A percentile compares a stretch with the other conserved stretches of the same genome.
phyloP scores from a whole-genome alignment of 64 coral and sea anemone genomes.

The Montipora cactus region DNA sequence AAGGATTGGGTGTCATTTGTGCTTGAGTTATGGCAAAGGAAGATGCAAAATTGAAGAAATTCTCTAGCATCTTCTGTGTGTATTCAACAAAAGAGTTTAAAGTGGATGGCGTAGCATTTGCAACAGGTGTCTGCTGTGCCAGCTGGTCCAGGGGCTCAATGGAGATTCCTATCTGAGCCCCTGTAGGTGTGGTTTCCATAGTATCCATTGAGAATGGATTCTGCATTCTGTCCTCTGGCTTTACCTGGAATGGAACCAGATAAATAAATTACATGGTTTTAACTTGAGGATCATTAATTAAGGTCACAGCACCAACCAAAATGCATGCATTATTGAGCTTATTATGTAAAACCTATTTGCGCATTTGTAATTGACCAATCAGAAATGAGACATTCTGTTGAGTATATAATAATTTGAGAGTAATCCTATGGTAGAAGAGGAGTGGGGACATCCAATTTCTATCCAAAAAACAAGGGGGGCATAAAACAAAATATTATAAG shows the following conservation, averaged over 20 bases:
- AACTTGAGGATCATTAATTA: too few relatives aligned
- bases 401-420: too few relatives aligned
- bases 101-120: constrained; percentile 80
- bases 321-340: too few relatives aligned
- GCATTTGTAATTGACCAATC: too few relatives aligned
- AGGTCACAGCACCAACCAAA: too few relatives aligned
- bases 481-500: too few relatives aligned
- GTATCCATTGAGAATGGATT: constrained; percentile 86
- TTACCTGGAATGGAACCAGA: constrained; percentile 32
- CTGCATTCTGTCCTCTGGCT: constrained; percentile 78
- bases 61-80: constrained; percentile 98
- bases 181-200: constrained; percentile 39
- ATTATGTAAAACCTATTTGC: too few relatives aligned
- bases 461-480: too few relatives aligned
- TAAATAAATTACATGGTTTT: not conserved
- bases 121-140: constrained; percentile 81
- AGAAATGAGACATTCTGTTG: too few relatives aligned
- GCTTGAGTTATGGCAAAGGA: constrained; percentile 89
- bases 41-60: constrained; percentile 95
- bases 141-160: constrained; percentile 87
- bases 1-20: constrained; percentile 93
- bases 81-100: constrained; percentile 93
- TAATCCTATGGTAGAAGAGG: too few relatives aligned
- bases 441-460: too few relatives aligned
- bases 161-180: constrained; percentile 93